These are phyloP conservation scores for Eilema caniola DNA, from an alignment of 2,888 invertebrate genomes.

Conservation along the genomic window DNA sequence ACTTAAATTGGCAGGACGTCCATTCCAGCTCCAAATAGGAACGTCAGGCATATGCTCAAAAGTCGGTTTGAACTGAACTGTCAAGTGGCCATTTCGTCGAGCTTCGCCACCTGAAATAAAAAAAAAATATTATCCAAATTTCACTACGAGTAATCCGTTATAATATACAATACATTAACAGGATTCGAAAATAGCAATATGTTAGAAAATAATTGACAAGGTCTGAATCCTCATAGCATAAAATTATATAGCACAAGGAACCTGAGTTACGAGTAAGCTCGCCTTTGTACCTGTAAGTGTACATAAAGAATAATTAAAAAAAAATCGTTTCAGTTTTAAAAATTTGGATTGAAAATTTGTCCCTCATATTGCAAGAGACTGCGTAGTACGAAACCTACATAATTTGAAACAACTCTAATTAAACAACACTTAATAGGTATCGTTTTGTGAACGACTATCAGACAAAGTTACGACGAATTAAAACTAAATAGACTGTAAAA, in stretches of 20 bases:
- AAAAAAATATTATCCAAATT: not conserved
- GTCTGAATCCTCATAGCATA: not conserved
- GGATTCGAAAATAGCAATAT: not conserved
- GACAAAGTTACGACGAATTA: not conserved
- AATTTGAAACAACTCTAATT: too few species aligned
- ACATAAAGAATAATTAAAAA: too few species aligned
- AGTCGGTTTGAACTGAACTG: conserved; percentile 93
- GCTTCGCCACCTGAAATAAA: conserved; percentile 87
- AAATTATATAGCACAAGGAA: not conserved
- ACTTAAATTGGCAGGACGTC: conserved; percentile 93
- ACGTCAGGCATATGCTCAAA: conserved; percentile 91
- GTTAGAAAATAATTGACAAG: not conserved
- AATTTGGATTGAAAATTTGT: too few species aligned
- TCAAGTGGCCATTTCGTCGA: conserved; percentile 93
- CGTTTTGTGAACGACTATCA: not conserved
- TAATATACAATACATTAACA: not conserved
- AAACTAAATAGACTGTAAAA: not conserved
- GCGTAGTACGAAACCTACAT: too few species aligned
- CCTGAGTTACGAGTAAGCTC: too few species aligned
- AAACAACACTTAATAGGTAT: not conserved
- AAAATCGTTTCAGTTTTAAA: too few species aligned
- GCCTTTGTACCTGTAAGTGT: too few species aligned
- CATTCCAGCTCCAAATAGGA: conserved; percentile 94
- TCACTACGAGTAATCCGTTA: not conserved
- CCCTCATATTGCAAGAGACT: not conserved